Base-by-base conservation (phyloP, 1,140 invertebrate species). In the Melanaphis sacchari region DNA sequence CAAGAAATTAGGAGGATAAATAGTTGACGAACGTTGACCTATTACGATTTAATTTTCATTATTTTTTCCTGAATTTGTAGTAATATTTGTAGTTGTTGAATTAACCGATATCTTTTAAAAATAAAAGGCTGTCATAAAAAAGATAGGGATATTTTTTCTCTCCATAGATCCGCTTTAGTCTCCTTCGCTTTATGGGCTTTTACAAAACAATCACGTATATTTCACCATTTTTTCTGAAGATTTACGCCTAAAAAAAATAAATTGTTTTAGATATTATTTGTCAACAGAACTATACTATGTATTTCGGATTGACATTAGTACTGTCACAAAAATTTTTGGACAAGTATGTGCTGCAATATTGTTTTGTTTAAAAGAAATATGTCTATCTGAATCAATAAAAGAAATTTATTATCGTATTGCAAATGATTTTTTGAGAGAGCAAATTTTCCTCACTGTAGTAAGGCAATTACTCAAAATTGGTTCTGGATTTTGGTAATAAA, bases 141-240 rank as follows among this genome's bases (percentile, higher is more conserved):
- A 82, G 36, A 18, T 82, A 82, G 81, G 36, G 38, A 18, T 38
- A 82, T 82, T 82, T 82, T 82, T 82, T 82, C 40, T 82, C 15
- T 36, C 81, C 15, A 3, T 3, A 38, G 81, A 82, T 40, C 81
- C 81, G 22, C 81, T 82, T 82, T 38, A 38, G 22, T 82, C 81
- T 38, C 22, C 81, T 38, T 82, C 22, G 81, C 81, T 82, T 82
- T 82, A 15, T 82, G 81, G 36, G 81, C 81, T 38, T 82, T 82
- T 40, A 82, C 81, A 82, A 82, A 82, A 82, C 1, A 82, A 82
- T 82, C 81, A 40, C 81, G 81, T 82, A 82, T 22, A 82, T 82
- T 82, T 6, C 38, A 38, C 81, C 81, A 82, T 82, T 82, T 82
- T 40, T 82, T 82, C 81, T 82, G 81, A 82, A 82, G 81, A 82